phyloP scores from a whole-genome alignment of 2,113 vertebrate genomes.

The Varanus komodoensis region DNA sequence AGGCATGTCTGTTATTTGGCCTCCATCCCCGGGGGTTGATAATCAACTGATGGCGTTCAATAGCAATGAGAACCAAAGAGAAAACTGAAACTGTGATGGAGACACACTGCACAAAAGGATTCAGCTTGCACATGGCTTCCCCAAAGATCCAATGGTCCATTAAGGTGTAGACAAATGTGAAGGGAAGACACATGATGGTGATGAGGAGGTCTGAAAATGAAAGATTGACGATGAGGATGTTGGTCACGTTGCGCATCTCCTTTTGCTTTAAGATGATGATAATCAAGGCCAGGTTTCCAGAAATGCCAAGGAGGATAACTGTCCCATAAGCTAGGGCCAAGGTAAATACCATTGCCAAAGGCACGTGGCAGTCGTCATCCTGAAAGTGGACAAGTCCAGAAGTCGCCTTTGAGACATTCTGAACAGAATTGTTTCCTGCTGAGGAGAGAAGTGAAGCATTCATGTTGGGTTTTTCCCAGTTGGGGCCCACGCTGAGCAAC shows the following conservation, averaged over 20 bases:
- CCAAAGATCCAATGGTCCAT: conserved; percentile 94
- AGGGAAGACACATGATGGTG: conserved; percentile 88
- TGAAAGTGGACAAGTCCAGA: conserved; percentile 70
- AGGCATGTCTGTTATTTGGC: conserved; percentile 86
- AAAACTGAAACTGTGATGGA: conserved; percentile 89
- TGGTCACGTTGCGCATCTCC: conserved; percentile 91
- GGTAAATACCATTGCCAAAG: conserved; percentile 83
- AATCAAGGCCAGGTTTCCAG: conserved; percentile 87
- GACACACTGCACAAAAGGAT: conserved; percentile 87
- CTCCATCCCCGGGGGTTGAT: conserved; percentile 89
- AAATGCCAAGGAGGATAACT: conserved; percentile 87
- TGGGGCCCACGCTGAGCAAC: not conserved
- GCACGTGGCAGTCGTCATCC: conserved; percentile 77
- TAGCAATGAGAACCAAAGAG: conserved; percentile 87
- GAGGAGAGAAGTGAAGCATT: conserved; percentile 66
- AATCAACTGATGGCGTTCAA: conserved; percentile 89
- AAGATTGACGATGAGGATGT: conserved; percentile 90
- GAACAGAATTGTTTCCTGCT: conserved; percentile 71
- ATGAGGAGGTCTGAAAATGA: conserved; percentile 89
- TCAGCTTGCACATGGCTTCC: conserved; percentile 88
- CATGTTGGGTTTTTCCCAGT: conserved; percentile 59
- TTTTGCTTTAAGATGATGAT: conserved; percentile 86
- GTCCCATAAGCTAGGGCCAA: conserved; percentile 86
- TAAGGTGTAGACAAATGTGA: conserved; percentile 88
- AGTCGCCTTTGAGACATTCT: conserved; percentile 73